These are phyloP conservation scores for Drosophila mulleri DNA, from an alignment of 2,888 invertebrate genomes.

Conservation along the genomic window DNA sequence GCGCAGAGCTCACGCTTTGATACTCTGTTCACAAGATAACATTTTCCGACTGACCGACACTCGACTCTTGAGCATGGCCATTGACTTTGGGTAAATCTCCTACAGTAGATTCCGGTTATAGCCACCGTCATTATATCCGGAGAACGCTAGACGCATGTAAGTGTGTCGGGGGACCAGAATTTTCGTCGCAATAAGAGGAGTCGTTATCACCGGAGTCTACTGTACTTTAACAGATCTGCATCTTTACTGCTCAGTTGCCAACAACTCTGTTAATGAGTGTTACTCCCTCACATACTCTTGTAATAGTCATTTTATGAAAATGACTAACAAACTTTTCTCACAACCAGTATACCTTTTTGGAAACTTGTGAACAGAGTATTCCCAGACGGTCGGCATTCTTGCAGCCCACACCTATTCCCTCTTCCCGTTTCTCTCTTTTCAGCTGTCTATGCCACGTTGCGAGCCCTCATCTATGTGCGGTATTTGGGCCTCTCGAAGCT, in stretches of 20 bases:
- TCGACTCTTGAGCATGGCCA: neutral
- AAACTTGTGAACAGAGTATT: slow-evolving; percentile 6
- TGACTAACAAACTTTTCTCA: neutral
- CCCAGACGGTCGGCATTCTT: neutral
- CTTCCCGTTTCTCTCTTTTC: neutral
- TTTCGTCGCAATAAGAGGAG: too few relatives aligned
- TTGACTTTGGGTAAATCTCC: too few relatives aligned
- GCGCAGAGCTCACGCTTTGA: neutral
- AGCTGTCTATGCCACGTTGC: slow-evolving; percentile 91
- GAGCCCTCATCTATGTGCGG: slow-evolving; percentile 91
- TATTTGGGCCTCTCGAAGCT: slow-evolving; percentile 90
- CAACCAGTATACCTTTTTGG: neutral
- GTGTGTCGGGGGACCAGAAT: too few relatives aligned
- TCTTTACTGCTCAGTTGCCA: neutral
- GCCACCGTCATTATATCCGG: too few relatives aligned
- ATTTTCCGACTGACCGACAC: neutral
- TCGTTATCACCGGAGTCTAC: too few relatives aligned
- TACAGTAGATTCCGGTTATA: too few relatives aligned
- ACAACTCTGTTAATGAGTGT: neutral
- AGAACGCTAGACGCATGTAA: too few relatives aligned
- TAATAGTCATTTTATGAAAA: neutral
- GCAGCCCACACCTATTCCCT: neutral
- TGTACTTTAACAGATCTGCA: too few relatives aligned
- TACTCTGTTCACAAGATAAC: neutral
- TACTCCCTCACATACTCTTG: too few relatives aligned